Evolutionary conservation across 2,113 vertebrate species (phyloP).

Genomic region (Phycodurus eques): DNA sequence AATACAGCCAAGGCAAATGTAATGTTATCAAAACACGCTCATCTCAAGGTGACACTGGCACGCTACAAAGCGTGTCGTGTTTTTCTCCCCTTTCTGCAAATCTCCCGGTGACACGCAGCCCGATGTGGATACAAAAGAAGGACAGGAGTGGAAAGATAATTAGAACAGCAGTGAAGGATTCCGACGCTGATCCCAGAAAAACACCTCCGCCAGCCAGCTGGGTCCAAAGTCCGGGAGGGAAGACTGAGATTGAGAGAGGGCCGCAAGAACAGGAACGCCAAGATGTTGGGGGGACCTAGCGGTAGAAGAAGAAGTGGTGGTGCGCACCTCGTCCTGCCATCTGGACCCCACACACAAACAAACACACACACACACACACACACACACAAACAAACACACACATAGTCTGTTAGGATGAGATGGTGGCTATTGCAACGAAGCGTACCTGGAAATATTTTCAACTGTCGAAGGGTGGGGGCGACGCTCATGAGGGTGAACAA

Average conservation of each 20-base stretch:
- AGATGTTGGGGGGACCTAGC: conserved; percentile 33
- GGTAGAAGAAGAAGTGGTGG: conserved; percentile 55
- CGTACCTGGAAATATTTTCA: conserved; percentile 64
- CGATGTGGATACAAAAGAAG: conserved; percentile 42
- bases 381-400: conserved; percentile 36
- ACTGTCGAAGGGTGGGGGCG: conserved; percentile 57
- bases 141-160: conserved; percentile 67
- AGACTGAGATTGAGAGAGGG: conserved; percentile 39
- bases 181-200: conserved; percentile 68
- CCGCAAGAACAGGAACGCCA: conserved; percentile 22
- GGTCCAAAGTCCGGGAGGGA: conserved; percentile 69
- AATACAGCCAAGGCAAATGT: conserved; percentile 17
- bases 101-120: conserved; percentile 27
- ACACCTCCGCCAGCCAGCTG: conserved; percentile 74
- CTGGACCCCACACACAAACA: conserved; percentile 62
- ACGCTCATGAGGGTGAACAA: conserved; percentile 28
- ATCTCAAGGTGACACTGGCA: conserved; percentile 55
- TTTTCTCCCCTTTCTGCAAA: conserved; percentile 10
- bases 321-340: conserved; percentile 75
- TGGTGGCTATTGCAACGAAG: conserved; percentile 72
- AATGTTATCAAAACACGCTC: conserved; percentile 41
- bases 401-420: conserved; percentile 69
- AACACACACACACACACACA: conserved; percentile 7
- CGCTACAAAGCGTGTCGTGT: conserved; percentile 10
- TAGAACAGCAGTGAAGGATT: conserved; percentile 67